A percentile compares a stretch with the other conserved stretches of the same genome.
Evolutionary conservation across 2,888 invertebrate species (phyloP).

Genomic region (Paralinhomoeus sp.): DNA sequence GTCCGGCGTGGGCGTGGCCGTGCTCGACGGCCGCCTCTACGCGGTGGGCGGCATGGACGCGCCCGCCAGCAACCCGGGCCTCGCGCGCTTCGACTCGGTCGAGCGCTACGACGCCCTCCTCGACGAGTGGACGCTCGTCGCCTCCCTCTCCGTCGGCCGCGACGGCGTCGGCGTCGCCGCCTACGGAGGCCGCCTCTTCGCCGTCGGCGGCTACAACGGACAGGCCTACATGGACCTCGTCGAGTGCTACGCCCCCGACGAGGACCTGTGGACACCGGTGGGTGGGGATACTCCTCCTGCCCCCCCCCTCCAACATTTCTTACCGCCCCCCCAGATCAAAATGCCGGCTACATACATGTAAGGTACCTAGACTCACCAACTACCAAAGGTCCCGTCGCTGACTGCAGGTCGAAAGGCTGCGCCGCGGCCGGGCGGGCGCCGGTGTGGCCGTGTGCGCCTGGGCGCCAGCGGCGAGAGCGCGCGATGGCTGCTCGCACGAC

Average conservation of each 20-base stretch:
- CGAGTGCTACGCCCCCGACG: slow-evolving; percentile 48
- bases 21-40: slow-evolving; percentile 63
- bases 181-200: slow-evolving; percentile 54
- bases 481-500: too few relatives aligned
- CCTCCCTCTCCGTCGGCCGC: slow-evolving; percentile 54
- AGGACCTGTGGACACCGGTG: slow-evolving; percentile 41
- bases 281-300: neutral
- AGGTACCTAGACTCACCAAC: too few relatives aligned
- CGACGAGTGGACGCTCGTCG: slow-evolving; percentile 65
- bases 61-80: slow-evolving; percentile 59
- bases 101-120: slow-evolving; percentile 52
- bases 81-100: slow-evolving; percentile 61
- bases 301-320: too few relatives aligned
- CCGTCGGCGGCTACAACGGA: slow-evolving; percentile 64
- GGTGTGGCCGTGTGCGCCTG: too few relatives aligned
- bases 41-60: slow-evolving; percentile 82
- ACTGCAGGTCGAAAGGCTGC: too few relatives aligned
- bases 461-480: too few relatives aligned
- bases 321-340: too few relatives aligned
- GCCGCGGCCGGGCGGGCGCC: too few relatives aligned
- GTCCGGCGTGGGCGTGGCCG: slow-evolving; percentile 69
- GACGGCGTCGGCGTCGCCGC: slow-evolving; percentile 70
- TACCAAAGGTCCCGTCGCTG: too few relatives aligned
- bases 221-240: slow-evolving; percentile 61
- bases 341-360: too few relatives aligned